Evolutionary conservation across 2,113 vertebrate species (phyloP).

Genomic region (Actenoides lindsayi): DNA sequence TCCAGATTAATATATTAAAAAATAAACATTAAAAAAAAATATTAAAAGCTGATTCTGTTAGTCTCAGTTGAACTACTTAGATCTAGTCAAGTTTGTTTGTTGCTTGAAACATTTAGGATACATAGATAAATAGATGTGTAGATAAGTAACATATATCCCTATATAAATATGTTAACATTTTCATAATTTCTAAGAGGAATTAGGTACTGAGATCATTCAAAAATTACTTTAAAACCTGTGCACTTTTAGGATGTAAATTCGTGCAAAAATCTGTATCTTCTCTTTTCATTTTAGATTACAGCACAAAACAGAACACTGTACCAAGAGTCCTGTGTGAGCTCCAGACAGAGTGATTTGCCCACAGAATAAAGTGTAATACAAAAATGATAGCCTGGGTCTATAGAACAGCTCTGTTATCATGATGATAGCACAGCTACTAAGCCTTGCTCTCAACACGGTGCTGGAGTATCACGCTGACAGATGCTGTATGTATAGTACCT

Average conservation of each 20-base stretch:
- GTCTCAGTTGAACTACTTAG: background rate
- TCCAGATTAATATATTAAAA: background rate
- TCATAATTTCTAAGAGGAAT: background rate
- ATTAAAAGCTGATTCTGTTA: background rate
- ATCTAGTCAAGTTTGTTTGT: background rate
- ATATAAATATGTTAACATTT: background rate
- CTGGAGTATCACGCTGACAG: background rate
- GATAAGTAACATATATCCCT: background rate
- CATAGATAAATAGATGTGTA: background rate
- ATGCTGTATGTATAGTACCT: background rate
- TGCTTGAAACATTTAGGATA: background rate
- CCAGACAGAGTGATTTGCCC: background rate
- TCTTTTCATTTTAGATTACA: background rate
- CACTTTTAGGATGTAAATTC: background rate
- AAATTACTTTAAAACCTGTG: background rate
- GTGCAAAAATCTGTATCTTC: background rate
- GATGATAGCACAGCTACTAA: background rate
- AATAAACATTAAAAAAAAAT: background rate
- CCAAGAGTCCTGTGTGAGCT: background rate
- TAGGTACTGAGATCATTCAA: background rate
- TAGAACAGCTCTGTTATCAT: background rate
- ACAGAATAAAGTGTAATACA: background rate
- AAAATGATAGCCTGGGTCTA: background rate
- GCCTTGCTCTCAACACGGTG: accelerated
- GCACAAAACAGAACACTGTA: background rate